Evolutionary conservation across 1,140 invertebrate species (phyloP).

Genomic region (Drosophila mojavensis): DNA sequence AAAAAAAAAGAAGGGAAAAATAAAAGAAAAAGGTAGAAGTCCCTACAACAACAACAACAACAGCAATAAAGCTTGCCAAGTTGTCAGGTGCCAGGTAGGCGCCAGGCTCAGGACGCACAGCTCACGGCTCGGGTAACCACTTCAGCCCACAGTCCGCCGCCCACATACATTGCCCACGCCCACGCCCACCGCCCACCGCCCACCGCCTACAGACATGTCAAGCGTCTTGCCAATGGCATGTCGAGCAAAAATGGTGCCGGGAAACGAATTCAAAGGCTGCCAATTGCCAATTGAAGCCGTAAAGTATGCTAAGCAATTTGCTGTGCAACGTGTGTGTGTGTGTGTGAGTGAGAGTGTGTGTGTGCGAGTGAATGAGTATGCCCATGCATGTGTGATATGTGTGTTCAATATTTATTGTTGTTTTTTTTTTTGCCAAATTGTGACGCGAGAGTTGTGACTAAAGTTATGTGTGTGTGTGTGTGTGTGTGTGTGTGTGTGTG

Average conservation of each 20-base stretch:
- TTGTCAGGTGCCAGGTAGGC: slow-evolving; percentile 77
- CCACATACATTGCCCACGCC: not conserved
- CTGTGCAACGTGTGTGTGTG: slow-evolving; percentile 38
- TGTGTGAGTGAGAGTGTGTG: not conserved
- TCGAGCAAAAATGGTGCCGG: slow-evolving; percentile 50
- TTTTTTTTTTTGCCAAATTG: slow-evolving; percentile 60
- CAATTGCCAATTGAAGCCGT: slow-evolving; percentile 81
- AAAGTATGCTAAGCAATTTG: slow-evolving; percentile 81
- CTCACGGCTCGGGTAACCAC: slow-evolving; percentile 18
- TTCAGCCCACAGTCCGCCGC: slow-evolving; percentile 11
- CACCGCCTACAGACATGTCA: slow-evolving; percentile 19
- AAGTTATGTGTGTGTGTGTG: slow-evolving; percentile 8
- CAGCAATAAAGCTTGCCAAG: slow-evolving; percentile 64
- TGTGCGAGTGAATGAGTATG: slow-evolving; percentile 3
- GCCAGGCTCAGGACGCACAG: slow-evolving; percentile 36
- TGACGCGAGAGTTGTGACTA: slow-evolving; percentile 15
- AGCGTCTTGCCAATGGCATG: slow-evolving; percentile 46
- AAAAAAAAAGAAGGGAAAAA: slow-evolving; percentile 17
- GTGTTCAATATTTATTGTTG: slow-evolving; percentile 67
- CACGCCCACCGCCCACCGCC: not conserved
- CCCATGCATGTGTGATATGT: slow-evolving; percentile 25
- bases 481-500: slow-evolving; percentile 32
- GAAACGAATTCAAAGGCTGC: slow-evolving; percentile 75
- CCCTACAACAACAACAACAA: slow-evolving; percentile 30
- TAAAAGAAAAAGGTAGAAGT: slow-evolving; percentile 14